Percentiles rank a stretch among this genome's conserved stretches.
phyloP scores from a whole-genome alignment of 2,888 invertebrate genomes.

The Nebria salina region DNA sequence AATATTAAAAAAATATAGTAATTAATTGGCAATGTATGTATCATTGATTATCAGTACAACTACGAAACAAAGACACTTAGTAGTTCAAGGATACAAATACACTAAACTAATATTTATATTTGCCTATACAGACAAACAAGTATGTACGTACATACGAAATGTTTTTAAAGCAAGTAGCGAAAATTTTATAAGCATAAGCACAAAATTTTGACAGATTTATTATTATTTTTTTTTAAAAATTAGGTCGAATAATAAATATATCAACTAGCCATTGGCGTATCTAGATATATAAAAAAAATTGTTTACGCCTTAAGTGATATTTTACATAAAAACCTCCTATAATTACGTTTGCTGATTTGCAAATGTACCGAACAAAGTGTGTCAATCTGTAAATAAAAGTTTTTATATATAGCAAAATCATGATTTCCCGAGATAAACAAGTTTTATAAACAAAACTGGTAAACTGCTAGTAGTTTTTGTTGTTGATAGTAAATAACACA shows the following conservation, averaged over 20 bases:
- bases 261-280: not conserved
- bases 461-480: not conserved
- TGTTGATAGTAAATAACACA: not conserved
- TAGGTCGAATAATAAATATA: not conserved
- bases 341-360: not conserved
- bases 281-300: not conserved
- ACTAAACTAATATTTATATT: conserved; percentile 1
- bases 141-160: not conserved
- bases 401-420: not conserved
- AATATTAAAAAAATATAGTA: too few relatives aligned
- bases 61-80: too few relatives aligned
- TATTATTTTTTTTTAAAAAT: not conserved
- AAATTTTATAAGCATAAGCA: not conserved
- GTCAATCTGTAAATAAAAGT: conserved; percentile 11
- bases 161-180: not conserved
- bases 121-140: not conserved
- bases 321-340: not conserved
- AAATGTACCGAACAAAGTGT: conserved; percentile 9
- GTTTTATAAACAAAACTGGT: not conserved
- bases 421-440: not conserved
- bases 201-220: not conserved
- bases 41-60: not conserved
- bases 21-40: not conserved
- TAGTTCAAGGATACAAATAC: too few relatives aligned
- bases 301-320: not conserved